Evolutionary conservation across 2,797 vertebrate genomes (phyloP), one percentile per base, ranked within the genome.

Genomic region (Tiaroga cobitis): DNA sequence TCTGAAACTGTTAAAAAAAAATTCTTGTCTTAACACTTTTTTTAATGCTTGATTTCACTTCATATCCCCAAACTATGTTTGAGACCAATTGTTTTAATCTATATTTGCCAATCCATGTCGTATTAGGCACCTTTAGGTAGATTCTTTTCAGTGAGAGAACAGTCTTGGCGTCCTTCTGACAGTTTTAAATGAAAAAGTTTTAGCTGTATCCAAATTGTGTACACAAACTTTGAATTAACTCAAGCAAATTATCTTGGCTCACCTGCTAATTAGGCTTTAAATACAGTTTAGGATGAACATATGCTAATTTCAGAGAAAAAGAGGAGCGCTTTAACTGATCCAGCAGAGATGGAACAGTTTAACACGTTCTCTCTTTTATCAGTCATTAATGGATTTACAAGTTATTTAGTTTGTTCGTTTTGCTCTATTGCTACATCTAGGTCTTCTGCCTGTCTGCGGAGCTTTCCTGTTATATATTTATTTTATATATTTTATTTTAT

Each of bases 251-350:
- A 63, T 82, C 7, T 65, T 74, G 19, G 4, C 81, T 37, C 21
- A 65, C 70, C 54, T 51, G 56, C 39, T 74, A 65, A 63, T 74
- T 59, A 73, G 16, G 18, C 2, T 3, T 74, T 49, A 29, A 82
- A 82, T 74, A 19, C 54, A 82, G 68, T 72, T 61, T 61, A 69
- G 21, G 4, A 18, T 75, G 59, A 83, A 83, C 59, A 65, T 67
- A 65, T 37, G 59, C 18, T 77, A 65, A 65, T 56, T 68, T 39
- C 16, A 51, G 19, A 77, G n/a, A 77, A 67, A 34, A 77, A 67
- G 26, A 68, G 34, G 32, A 83, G 43, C 3, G 1, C 37, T 43
- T 59, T 15, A 18, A 51, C 56, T 65, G 72, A 69, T 68, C 43
- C 4, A 77, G 34, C 61, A 56, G 61, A 69, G 46, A 77, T 84